phyloP scores from a whole-genome alignment of 2,888 invertebrate genomes.

The Gisinianus flammeolus region DNA sequence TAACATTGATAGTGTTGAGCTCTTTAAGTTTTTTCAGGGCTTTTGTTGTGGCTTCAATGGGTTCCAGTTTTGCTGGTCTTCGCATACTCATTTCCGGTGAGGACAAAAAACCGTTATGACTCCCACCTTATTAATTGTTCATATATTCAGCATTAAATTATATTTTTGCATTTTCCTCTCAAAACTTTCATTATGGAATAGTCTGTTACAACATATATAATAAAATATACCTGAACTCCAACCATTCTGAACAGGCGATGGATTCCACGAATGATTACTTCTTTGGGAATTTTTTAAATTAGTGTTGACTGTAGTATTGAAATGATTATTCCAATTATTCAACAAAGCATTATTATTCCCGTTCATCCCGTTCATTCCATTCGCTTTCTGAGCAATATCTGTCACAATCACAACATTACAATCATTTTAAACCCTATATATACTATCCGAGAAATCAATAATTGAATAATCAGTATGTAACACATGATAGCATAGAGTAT shows the following conservation, averaged over 20 bases:
- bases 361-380: slow-evolving; percentile 42
- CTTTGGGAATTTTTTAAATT: slow-evolving; percentile 40
- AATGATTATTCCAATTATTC: slow-evolving; percentile 54
- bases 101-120: slow-evolving; percentile 55
- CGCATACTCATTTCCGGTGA: slow-evolving; percentile 60
- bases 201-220: slow-evolving; percentile 43
- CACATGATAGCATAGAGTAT: no score
- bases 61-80: slow-evolving; percentile 64
- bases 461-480: no score
- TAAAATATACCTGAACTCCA: slow-evolving; percentile 50
- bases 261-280: slow-evolving; percentile 55
- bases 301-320: slow-evolving; percentile 45
- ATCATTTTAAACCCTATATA: no score
- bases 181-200: slow-evolving; percentile 2
- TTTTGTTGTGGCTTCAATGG: slow-evolving; percentile 59
- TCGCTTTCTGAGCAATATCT: slow-evolving; percentile 52
- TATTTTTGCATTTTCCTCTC: background rate
- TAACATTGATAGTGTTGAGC: slow-evolving; percentile 16
- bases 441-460: no score
- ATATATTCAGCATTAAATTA: no score
- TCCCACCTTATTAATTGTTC: slow-evolving; percentile 19
- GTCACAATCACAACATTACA: no score
- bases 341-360: slow-evolving; percentile 44
- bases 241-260: slow-evolving; percentile 57
- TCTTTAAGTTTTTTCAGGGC: slow-evolving; percentile 50